Conservation (phyloP, 2,113 vertebrate genomes). For the Rhinolophus sinicus region DNA sequence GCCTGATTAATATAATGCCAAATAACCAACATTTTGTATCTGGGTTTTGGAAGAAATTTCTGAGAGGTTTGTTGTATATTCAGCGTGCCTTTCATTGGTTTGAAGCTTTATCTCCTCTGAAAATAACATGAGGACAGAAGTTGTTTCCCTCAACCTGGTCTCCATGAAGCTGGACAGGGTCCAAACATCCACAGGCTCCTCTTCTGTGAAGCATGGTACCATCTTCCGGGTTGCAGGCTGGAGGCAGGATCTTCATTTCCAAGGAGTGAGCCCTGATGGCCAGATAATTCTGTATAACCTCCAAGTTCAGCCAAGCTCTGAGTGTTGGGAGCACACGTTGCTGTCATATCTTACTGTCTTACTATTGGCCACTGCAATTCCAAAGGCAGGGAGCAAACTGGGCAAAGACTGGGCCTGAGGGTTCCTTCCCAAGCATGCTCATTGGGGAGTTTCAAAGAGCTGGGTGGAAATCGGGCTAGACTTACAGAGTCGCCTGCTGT, state of each 20-base stretch:
- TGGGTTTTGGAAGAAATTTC: background rate
- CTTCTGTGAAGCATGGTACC: background rate
- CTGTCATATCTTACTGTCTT: background rate
- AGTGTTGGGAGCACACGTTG: accelerated
- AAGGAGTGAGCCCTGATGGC: background rate
- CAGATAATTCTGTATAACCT: background rate
- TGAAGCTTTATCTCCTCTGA: background rate
- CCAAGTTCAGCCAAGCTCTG: background rate
- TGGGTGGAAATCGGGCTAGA: background rate
- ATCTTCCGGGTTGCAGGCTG: background rate
- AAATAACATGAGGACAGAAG: background rate
- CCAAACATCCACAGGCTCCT: accelerated
- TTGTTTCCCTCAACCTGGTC: background rate
- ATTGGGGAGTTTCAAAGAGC: background rate
- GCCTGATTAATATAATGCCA: background rate
- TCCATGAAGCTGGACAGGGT: background rate
- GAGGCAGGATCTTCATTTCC: background rate
- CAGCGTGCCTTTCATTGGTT: background rate
- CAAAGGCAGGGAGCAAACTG: background rate
- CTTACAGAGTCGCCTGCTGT: background rate
- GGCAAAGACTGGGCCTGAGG: background rate
- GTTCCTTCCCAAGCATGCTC: background rate
- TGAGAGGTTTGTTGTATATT: background rate
- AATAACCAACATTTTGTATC: background rate
- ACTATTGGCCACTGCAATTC: background rate